Evolutionary conservation across 2,888 invertebrate genomes (phyloP), one percentile per base, ranked within the genome.

Genomic region (Sylvicola cinctus): DNA sequence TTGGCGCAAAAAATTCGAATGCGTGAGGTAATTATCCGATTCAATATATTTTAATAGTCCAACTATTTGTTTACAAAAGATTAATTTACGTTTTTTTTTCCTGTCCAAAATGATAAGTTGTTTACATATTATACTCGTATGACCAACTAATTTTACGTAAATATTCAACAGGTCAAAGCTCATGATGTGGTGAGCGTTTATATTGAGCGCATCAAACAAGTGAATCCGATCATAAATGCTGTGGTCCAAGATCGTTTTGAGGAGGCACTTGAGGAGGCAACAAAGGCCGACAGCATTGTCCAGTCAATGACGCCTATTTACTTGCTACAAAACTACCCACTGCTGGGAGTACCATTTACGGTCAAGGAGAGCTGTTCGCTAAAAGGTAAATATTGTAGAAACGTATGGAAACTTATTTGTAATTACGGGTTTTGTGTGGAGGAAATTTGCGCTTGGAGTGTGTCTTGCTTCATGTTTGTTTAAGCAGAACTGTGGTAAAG

Each of bases 301-400:
- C 39, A 40, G 12, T 48, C 49, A 10, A 39, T 40, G 6, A 36
- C 39, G 4, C 29, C 38, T 2, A 47, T 49, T 14, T 52, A 59
- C 29, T 47, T 70, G 31, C 50, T 60, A 2, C 49, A 49, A 3
- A 58, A 63, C 13, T 63, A 66, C 40, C 85, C 85, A 1, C 56
- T 87, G 34, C 58, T 85, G 2, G 87, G 87, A 0, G 67, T 87
- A 13, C 87, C 87, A 0, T 64, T 83, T 30, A 80, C 83, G 3
- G 70, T 79, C 1, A 87, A 87, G 50, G 83, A 84, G 52, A 73
- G 76, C 43, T 76, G 84, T 45, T 66, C 66, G 2, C 59, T 84
- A 2, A 66, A 66, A 59, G 83, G 84, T 77, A 46, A 46, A 44
- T 39, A 31, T 13, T n/a, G n/a, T 20, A 6, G 8, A 20, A n/a